Conservation (phyloP, 2,888 invertebrate species). For the Psococerastis gibbosa region DNA sequence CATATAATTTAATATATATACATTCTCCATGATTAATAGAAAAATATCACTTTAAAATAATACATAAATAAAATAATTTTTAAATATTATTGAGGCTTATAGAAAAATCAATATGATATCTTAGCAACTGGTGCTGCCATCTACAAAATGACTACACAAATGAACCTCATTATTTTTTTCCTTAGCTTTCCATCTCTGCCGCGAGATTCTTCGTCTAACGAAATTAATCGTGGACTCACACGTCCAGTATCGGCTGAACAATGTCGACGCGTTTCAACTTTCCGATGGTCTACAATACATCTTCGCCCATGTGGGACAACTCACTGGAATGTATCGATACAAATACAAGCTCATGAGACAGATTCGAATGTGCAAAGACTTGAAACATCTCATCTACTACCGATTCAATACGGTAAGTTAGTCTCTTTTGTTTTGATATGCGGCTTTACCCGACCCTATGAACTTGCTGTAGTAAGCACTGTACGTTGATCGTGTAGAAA, state of each 20-base stretch:
- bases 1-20: not conserved
- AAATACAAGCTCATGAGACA: conserved; percentile 98
- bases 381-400: conserved; percentile 98
- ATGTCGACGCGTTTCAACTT: conserved; percentile 97
- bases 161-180: conserved; percentile 17
- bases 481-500: too few species aligned
- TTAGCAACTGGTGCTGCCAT: too few species aligned
- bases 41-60: too few species aligned
- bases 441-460: too few species aligned
- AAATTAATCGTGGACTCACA: conserved; percentile 98
- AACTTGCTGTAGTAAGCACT: too few species aligned
- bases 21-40: conserved; percentile 3
- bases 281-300: conserved; percentile 98
- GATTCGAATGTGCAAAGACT: conserved; percentile 99
- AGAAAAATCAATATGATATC: too few species aligned
- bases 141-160: too few species aligned
- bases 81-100: too few species aligned
- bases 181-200: conserved; percentile 92
- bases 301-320: conserved; percentile 96
- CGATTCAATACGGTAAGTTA: conserved; percentile 85
- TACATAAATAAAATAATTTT: too few species aligned
- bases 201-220: conserved; percentile 94
- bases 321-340: conserved; percentile 99
- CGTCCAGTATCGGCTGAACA: conserved; percentile 96
- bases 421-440: too few species aligned